Evolutionary conservation across 2,113 vertebrate genomes (phyloP).

Genomic region (Brevimyrus niger): DNA sequence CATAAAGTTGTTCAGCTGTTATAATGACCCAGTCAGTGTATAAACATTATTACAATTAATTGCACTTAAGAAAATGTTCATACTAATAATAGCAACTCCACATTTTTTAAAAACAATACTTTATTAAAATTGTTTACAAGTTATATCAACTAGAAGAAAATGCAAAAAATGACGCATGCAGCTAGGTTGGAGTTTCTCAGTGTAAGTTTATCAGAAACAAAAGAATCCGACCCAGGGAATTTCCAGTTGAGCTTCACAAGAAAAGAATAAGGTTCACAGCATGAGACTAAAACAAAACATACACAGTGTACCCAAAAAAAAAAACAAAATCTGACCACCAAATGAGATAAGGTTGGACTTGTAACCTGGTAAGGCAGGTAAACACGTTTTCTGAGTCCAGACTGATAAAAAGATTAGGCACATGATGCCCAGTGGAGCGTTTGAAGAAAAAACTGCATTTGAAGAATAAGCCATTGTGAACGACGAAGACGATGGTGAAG

Average conservation of each 20-base stretch:
- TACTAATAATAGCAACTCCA: not conserved
- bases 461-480: not conserved
- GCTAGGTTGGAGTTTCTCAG: not conserved
- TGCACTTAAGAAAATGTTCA: not conserved
- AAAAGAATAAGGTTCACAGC: not conserved
- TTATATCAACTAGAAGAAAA: not conserved
- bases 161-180: not conserved
- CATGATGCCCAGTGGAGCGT: not conserved
- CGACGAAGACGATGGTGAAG: not conserved
- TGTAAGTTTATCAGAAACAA: not conserved
- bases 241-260: not conserved
- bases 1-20: not conserved
- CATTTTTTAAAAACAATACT: slow-evolving; percentile 5
- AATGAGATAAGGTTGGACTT: not conserved
- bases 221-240: not conserved
- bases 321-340: not conserved
- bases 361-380: not conserved
- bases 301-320: not conserved
- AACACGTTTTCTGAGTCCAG: not conserved
- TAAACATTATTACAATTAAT: not conserved
- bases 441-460: not conserved
- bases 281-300: not conserved
- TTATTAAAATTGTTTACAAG: slow-evolving; percentile 4
- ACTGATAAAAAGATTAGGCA: not conserved
- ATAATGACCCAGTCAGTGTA: not conserved